A percentile compares a stretch with the other conserved stretches of the same genome.
phyloP scores from a whole-genome alignment of 2,113 vertebrate genomes.

The Atrichornis clamosus region DNA sequence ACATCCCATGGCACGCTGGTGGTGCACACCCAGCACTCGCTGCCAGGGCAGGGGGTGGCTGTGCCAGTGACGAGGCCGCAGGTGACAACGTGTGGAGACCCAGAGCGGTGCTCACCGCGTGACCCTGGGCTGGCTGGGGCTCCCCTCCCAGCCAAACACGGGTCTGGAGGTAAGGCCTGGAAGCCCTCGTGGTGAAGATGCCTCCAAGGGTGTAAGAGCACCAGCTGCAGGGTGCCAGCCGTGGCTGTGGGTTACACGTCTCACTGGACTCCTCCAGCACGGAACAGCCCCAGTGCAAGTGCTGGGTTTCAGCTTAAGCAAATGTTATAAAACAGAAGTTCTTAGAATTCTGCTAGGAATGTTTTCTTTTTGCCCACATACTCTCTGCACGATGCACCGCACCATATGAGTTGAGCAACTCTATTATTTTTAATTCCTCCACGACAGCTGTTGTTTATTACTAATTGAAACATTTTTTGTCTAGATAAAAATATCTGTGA shows the following conservation, averaged over 20 bases:
- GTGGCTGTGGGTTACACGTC: neutral
- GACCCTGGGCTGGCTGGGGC: neutral
- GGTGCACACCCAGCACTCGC: fast-evolving
- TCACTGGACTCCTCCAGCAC: neutral
- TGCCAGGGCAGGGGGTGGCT: neutral
- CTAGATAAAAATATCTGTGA: neutral
- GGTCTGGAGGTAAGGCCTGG: neutral
- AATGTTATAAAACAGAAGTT: neutral
- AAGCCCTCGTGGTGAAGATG: fast-evolving
- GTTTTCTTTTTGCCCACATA: neutral
- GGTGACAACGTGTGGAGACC: neutral
- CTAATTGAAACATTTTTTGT: slow-evolving; percentile 20
- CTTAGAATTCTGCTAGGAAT: neutral
- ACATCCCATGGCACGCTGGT: fast-evolving
- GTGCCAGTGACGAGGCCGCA: neutral
- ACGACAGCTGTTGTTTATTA: slow-evolving; percentile 11
- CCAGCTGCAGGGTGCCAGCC: fast-evolving
- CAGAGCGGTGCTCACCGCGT: fast-evolving
- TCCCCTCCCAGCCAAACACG: fast-evolving
- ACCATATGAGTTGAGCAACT: slow-evolving; percentile 1
- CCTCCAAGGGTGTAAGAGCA: fast-evolving
- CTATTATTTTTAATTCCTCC: slow-evolving; percentile 9
- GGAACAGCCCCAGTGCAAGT: neutral
- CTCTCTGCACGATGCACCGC: neutral
- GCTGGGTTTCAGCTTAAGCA: neutral